These are phyloP conservation scores for Chitala chitala DNA, from an alignment of 2,113 vertebrate species.

Conservation along the genomic window DNA sequence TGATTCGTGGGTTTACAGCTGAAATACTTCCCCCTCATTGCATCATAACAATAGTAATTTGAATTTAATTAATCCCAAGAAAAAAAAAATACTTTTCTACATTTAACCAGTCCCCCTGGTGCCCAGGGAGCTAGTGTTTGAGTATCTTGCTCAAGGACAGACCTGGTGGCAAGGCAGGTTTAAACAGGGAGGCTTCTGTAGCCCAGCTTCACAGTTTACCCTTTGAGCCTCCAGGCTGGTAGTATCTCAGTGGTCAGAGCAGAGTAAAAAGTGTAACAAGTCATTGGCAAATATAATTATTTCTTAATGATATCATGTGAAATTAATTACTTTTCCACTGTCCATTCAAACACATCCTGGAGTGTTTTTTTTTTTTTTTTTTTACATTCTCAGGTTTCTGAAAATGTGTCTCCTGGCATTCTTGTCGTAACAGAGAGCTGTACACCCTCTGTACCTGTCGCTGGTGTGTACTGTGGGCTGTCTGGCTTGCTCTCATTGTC, in stretches of 20 bases:
- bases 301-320: constrained; percentile 17
- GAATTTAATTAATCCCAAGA: too few relatives aligned
- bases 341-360: not conserved
- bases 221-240: not conserved
- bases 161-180: too few relatives aligned
- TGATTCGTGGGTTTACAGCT: too few relatives aligned
- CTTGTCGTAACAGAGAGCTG: constrained; percentile 4
- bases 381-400: not conserved
- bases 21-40: too few relatives aligned
- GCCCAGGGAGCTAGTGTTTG: too few relatives aligned
- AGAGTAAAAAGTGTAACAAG: not conserved
- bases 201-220: constrained; percentile 14
- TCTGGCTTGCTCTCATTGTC: not conserved
- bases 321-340: constrained; percentile 14
- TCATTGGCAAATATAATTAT: constrained; percentile 11
- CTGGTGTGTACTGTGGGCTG: not conserved
- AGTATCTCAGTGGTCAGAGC: not conserved
- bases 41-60: too few relatives aligned
- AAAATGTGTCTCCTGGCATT: not conserved
- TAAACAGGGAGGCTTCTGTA: too few relatives aligned
- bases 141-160: too few relatives aligned
- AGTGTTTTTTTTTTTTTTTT: not conserved
- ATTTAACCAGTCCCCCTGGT: too few relatives aligned
- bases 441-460: not conserved
- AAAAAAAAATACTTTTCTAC: too few relatives aligned